Base-by-base conservation (phyloP, 2,797 vertebrate species). In the Erethizon dorsatum region DNA sequence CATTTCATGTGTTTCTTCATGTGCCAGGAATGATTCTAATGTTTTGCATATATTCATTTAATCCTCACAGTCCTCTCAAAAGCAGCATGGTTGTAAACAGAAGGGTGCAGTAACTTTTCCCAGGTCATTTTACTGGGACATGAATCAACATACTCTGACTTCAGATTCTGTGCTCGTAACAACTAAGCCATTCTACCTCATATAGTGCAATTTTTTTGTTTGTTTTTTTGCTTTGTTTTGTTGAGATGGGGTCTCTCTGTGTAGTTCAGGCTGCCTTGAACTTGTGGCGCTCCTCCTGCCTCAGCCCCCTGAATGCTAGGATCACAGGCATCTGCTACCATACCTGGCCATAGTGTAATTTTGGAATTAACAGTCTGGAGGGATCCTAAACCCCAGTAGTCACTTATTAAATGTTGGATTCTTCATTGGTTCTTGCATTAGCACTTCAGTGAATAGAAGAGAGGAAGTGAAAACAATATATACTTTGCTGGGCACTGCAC, bases 391-490 rank as follows among this genome's bases (percentile, higher is more conserved):
- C 26, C 22, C 37, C 10, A n/a, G 17, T 41, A 79, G 22, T 93
- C 88, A 83, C 28, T 96, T 89, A 87, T 50, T 87, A 63, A 50
- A 69, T 90, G 22, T 94, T 94, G 96, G 52, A 79, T 75, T 94
- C 71, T 91, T 94, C 61, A 90, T 88, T 95, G n/a, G 14, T 84
- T 95, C 54, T 96, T 85, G 56, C 52, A n/a, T 97, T 93, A 95
- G 50, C 91, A 75, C 82, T 83, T 97, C n/a, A 97, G 45, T 82
- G 87, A 97, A 12, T 37, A 63, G 45, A 85, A 63, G 10, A 24
- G 31, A 65, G 13, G 12, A 78, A 86, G 61, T 88, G 63, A 94
- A 97, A 93, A 41, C 41, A 91, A 52, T 6, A 28, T 59, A 7
- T 3, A n/a, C 20, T 88, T 83, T 77, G 54, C 18, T 93, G n/a